Percentiles rank a stretch among this genome's conserved stretches.
phyloP scores from a whole-genome alignment of 2,113 vertebrate species.

The Equus quagga region DNA sequence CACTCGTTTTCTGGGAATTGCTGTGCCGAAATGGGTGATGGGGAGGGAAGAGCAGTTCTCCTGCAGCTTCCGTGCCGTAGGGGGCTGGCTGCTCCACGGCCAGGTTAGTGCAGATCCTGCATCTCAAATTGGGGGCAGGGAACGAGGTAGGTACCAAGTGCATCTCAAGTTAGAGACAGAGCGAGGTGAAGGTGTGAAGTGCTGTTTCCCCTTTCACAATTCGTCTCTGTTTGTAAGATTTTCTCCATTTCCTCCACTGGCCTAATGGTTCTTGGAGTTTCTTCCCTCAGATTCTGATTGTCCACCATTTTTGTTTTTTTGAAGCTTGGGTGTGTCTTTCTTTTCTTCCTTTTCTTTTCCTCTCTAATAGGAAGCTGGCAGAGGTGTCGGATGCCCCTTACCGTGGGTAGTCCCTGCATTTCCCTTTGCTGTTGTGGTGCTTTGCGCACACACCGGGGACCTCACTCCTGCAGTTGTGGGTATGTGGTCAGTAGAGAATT shows the following conservation, averaged over 20 bases:
- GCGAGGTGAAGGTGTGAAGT: neutral
- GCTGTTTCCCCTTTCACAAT: neutral
- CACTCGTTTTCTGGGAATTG: neutral
- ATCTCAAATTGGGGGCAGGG: neutral
- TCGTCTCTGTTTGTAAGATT: neutral
- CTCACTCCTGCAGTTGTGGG: neutral
- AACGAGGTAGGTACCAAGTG: neutral
- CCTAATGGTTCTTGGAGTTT: neutral
- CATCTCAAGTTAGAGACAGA: neutral
- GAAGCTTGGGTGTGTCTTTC: neutral
- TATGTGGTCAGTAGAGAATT: neutral
- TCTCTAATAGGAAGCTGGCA: neutral
- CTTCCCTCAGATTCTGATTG: neutral
- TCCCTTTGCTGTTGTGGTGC: neutral
- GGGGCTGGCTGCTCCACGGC: neutral
- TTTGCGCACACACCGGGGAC: neutral
- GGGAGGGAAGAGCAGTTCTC: neutral
- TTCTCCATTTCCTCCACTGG: neutral
- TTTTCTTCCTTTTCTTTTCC: neutral
- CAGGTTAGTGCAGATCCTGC: fast-evolving
- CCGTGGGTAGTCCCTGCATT: neutral
- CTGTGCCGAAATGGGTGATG: fast-evolving
- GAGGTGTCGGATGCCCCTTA: neutral
- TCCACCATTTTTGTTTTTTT: neutral
- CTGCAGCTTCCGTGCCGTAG: neutral